phyloP scores from a whole-genome alignment of 2,888 invertebrate genomes.

The Abrostola triplasia region DNA sequence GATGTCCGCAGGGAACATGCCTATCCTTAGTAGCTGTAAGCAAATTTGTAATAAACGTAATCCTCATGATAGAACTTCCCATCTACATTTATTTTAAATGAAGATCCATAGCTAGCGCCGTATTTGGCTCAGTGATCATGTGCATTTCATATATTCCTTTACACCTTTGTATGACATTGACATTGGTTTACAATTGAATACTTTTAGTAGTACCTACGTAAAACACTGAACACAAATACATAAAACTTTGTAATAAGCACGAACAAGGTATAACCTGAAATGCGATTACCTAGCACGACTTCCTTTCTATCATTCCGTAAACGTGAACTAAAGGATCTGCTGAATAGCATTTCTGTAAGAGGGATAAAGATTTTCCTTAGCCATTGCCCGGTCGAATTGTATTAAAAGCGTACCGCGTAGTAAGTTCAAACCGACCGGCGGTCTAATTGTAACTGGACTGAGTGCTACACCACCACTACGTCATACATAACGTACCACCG shows the following conservation, averaged over 20 bases:
- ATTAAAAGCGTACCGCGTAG: conserved; percentile 58
- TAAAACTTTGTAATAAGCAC: conserved; percentile 29
- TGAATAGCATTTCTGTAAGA: conserved; percentile 74
- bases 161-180: no score
- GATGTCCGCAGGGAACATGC: conserved; percentile 7
- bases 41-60: conserved; percentile 5
- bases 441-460: conserved; percentile 75
- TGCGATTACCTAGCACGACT: conserved; percentile 90
- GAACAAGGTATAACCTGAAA: conserved; percentile 40
- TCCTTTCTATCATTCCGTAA: conserved; percentile 91
- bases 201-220: conserved; percentile 27
- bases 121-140: no score
- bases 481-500: conserved; percentile 53
- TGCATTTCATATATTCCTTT: no score
- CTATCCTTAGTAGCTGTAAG: background rate
- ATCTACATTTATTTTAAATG: conserved; percentile 4
- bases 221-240: conserved; percentile 37
- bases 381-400: conserved; percentile 63
- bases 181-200: background rate
- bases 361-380: conserved; percentile 48
- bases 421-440: conserved; percentile 69
- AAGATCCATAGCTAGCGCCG: background rate
- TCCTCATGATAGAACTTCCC: conserved; percentile 2
- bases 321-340: conserved; percentile 86
- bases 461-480: conserved; percentile 62